Evolutionary conservation across 1,140 invertebrate species (phyloP).

Genomic region (Nasonia vitripennis): DNA sequence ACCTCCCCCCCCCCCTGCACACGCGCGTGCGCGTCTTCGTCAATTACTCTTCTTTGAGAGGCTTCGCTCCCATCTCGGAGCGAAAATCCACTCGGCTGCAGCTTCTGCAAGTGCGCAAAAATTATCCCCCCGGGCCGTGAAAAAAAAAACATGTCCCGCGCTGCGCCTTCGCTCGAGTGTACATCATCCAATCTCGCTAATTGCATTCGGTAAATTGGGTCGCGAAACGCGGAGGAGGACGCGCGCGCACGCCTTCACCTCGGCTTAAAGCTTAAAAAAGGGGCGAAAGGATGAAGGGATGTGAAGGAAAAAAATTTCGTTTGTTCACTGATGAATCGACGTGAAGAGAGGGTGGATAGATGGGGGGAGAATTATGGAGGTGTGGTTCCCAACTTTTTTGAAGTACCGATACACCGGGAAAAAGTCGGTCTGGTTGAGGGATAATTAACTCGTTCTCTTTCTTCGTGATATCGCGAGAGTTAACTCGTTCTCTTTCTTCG

Average conservation of each 20-base stretch:
- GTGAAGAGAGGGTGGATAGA: neutral
- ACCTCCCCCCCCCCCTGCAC: neutral
- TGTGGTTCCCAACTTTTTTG: too few species aligned
- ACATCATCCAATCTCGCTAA: constrained; percentile 38
- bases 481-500: too few species aligned
- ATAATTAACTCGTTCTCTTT: neutral
- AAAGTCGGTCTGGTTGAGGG: neutral
- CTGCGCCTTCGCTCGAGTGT: constrained; percentile 3
- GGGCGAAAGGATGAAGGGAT: neutral
- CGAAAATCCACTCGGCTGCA: neutral
- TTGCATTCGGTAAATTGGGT: constrained; percentile 44
- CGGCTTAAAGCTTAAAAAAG: neutral
- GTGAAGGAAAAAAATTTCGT: neutral
- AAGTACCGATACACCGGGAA: neutral
- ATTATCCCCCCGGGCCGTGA: neutral
- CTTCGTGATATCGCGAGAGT: neutral
- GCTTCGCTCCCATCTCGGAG: neutral
- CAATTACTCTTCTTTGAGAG: neutral
- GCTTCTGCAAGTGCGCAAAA: constrained; percentile 9
- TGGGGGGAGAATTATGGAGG: too few species aligned
- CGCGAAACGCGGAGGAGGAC: neutral
- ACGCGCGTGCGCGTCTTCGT: neutral
- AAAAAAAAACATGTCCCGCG: neutral
- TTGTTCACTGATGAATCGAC: neutral
- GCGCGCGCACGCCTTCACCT: neutral